Evolutionary conservation across 1,140 invertebrate genomes (phyloP), one percentile per base, ranked within the genome.

Genomic region (Radopholus similis): DNA sequence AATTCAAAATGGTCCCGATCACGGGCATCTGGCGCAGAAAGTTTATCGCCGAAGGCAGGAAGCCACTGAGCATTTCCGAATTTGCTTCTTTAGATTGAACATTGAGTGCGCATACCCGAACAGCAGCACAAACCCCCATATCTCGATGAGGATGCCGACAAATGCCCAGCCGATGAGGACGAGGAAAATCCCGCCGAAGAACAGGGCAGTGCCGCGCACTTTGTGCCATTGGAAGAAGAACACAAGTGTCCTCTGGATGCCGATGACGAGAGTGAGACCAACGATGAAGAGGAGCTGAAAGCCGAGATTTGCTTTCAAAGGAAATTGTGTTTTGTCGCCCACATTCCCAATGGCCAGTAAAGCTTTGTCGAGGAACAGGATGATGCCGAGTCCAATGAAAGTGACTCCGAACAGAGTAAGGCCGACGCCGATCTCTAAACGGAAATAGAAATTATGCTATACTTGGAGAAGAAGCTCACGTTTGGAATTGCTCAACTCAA

Each of bases 141-240:
- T 88, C 87, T 99, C 96, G 77, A 97, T 86, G 51, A 93, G 87
- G 90, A 98, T 98, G 63, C 95, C 95, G 74, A 97, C 83, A 54
- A 98, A 85, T 1, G 95, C 94, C 89, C 91, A 98, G 40, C 95
- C 95, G 44, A 96, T 80, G n/a, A 99, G 85, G 26, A 99, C 94
- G 57, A 97, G 87, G 4, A 90, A 83, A 73, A 99, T 92, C 6
- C 96, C 96, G 21, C 92, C 91, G 82, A 98, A 91, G 85, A 98
- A 99, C 13, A 91, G 89, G 8, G 88, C 83, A 8, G 92, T 91
- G 0, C 90, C 95, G 87, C 90, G 94, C 4, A 93, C 83, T 88
- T 98, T 99, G 82, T 98, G 93, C 64, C 88, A 85, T 87, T 98
- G 95, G 84, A 99, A 98, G 85, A 99, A 99, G 83, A 99, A 99